Conservation (phyloP, 2,888 invertebrate genomes). For the Lingula anatina region DNA sequence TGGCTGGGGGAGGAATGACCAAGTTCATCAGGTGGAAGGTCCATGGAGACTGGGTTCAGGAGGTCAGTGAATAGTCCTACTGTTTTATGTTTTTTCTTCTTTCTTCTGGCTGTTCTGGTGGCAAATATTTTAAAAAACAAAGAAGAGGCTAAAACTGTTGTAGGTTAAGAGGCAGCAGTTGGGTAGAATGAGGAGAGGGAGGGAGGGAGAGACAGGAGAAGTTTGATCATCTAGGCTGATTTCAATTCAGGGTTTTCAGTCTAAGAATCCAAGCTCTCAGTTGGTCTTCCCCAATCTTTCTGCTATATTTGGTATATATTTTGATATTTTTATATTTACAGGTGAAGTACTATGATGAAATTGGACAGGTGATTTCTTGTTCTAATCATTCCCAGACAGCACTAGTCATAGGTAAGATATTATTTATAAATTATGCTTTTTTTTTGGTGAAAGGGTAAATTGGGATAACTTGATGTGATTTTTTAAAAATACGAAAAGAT, state of each 20-base stretch:
- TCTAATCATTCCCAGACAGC: constrained; percentile 50
- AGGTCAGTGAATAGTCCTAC: no score
- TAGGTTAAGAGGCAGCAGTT: neutral
- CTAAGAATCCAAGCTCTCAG: neutral
- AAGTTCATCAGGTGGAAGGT: constrained; percentile 50
- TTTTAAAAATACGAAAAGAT: no score
- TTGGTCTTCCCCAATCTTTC: neutral
- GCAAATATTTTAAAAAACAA: no score
- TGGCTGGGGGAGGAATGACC: constrained; percentile 33
- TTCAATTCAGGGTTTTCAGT: neutral
- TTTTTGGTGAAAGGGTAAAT: no score
- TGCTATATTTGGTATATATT: neutral
- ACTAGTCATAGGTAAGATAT: constrained; percentile 47
- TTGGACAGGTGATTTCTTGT: constrained; percentile 51
- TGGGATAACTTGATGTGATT: no score
- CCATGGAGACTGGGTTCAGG: constrained; percentile 52
- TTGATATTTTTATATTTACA: constrained; percentile 18
- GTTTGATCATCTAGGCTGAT: neutral
- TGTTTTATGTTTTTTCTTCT: constrained; percentile 1
- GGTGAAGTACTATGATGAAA: constrained; percentile 48
- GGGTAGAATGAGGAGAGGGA: neutral
- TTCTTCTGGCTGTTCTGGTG: neutral
- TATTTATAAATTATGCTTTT: no score
- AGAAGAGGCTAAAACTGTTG: neutral
- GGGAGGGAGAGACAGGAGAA: neutral